Percentiles rank a stretch among this genome's conserved stretches.
Evolutionary conservation across 2,797 vertebrate species (phyloP).

Genomic region (Acipenser ruthenus): DNA sequence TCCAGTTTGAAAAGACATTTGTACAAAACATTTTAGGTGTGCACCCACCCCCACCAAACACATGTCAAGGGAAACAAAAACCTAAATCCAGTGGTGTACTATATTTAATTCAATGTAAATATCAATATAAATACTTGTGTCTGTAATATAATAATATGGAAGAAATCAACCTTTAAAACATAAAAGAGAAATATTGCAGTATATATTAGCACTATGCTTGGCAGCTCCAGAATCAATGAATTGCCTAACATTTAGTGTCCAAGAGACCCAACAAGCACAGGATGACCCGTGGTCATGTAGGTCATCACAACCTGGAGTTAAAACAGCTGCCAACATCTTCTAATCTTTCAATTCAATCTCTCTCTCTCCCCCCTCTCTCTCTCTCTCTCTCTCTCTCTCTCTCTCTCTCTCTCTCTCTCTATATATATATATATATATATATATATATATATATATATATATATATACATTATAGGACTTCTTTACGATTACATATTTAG

Average conservation of each 20-base stretch:
- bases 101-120: too few relatives aligned
- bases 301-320: background rate
- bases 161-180: constrained; percentile 1
- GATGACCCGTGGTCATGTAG: background rate
- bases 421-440: background rate
- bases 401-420: too few relatives aligned
- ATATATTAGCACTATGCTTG: background rate
- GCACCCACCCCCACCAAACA: too few relatives aligned
- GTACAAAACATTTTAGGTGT: too few relatives aligned
- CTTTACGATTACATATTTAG: background rate
- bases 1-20: too few relatives aligned
- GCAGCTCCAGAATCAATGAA: background rate
- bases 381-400: too few relatives aligned
- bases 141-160: too few relatives aligned
- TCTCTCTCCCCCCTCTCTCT: background rate
- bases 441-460: too few relatives aligned
- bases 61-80: too few relatives aligned
- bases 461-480: background rate
- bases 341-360: background rate
- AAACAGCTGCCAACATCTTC: background rate
- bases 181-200: background rate
- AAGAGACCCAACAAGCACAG: background rate
- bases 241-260: background rate
- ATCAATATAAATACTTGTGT: too few relatives aligned
- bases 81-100: too few relatives aligned